Percentiles rank a stretch among this genome's conserved stretches.
Evolutionary conservation across 2,797 vertebrate species (phyloP).

Genomic region (Characodon lateralis): DNA sequence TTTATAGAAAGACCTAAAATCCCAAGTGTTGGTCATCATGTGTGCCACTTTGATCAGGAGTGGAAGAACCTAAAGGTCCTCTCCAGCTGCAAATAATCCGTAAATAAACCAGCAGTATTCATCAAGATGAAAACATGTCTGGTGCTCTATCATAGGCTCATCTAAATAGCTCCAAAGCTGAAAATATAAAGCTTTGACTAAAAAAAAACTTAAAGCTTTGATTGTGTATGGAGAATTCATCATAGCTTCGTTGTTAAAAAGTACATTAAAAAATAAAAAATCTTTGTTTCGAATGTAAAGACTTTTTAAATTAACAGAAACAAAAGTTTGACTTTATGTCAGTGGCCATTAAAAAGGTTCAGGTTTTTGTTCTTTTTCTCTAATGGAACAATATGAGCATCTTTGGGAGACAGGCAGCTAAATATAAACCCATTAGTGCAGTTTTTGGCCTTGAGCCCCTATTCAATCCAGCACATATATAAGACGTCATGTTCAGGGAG

Average conservation of each 20-base stretch:
- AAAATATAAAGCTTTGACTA: neutral
- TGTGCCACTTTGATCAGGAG: neutral
- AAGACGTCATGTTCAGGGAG: neutral
- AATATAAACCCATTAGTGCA: slow-evolving; percentile 54
- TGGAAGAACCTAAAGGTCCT: neutral
- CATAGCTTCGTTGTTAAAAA: neutral
- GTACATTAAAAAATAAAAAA: neutral
- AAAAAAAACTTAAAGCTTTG: neutral
- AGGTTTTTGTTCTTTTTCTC: slow-evolving; percentile 4
- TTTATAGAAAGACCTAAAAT: too few relatives aligned
- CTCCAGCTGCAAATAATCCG: neutral
- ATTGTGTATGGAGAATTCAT: neutral
- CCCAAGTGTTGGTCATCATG: neutral
- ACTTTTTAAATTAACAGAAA: neutral
- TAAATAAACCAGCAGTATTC: neutral
- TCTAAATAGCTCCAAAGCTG: neutral
- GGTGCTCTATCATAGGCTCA: neutral
- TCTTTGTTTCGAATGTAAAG: neutral
- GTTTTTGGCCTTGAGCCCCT: slow-evolving; percentile 33
- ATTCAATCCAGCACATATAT: slow-evolving; percentile 23
- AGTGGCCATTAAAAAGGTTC: neutral
- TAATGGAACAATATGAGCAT: slow-evolving; percentile 42
- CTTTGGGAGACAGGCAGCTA: neutral
- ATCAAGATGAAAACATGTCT: neutral
- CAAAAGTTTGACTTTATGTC: fast-evolving